Percentiles rank a stretch among this genome's conserved stretches.
These are phyloP conservation scores for Diceros bicornis DNA, from an alignment of 2,797 vertebrate species.

Conservation along the genomic window DNA sequence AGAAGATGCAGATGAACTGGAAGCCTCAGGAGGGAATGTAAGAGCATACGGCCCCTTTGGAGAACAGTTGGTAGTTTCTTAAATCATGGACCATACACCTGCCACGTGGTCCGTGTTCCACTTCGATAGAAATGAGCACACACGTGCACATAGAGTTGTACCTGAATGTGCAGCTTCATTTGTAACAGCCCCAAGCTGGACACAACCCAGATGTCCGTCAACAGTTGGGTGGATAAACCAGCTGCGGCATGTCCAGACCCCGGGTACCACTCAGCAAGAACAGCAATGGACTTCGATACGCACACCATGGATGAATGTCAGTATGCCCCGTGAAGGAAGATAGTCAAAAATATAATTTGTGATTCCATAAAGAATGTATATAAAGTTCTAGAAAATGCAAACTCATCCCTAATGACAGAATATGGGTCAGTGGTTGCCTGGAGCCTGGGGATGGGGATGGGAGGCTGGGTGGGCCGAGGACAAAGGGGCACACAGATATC, in stretches of 20 bases:
- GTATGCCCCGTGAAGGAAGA: accelerated
- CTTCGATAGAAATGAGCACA: accelerated
- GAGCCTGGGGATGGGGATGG: accelerated
- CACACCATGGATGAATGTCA: accelerated
- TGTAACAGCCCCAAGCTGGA: accelerated
- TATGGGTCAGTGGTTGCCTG: accelerated
- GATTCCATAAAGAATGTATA: background rate
- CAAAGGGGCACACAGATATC: accelerated
- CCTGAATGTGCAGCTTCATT: accelerated
- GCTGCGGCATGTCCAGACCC: accelerated
- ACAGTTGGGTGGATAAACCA: accelerated
- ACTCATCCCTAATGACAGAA: background rate
- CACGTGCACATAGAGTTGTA: accelerated
- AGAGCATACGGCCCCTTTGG: accelerated
- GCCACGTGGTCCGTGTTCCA: accelerated
- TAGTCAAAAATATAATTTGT: no score
- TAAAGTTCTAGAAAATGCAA: background rate
- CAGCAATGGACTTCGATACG: accelerated
- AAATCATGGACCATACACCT: accelerated
- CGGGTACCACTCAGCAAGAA: accelerated
- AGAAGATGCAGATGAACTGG: accelerated
- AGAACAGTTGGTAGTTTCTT: background rate
- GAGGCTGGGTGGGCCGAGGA: accelerated
- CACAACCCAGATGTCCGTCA: accelerated
- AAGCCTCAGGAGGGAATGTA: accelerated